phyloP scores from a whole-genome alignment of 2,797 vertebrate species.

The Adrianichthys oophorus region DNA sequence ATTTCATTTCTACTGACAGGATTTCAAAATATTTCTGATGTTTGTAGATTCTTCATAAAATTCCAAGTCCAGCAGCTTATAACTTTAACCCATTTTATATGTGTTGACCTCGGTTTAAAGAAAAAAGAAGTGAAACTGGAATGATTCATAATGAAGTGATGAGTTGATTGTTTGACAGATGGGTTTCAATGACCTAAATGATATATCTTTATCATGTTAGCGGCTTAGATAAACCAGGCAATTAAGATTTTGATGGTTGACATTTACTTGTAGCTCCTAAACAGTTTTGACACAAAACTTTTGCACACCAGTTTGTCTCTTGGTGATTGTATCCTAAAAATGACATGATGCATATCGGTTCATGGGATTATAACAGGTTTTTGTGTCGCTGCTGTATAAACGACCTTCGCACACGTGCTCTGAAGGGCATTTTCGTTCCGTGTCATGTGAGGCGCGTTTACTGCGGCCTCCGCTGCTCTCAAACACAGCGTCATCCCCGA shows the following conservation, averaged over 20 bases:
- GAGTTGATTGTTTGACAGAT: not conserved
- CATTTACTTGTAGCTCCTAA: not conserved
- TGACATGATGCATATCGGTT: not conserved
- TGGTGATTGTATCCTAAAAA: not conserved
- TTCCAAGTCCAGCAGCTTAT: not conserved
- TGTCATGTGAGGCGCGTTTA: slow-evolving; percentile 47
- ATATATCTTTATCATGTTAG: not conserved
- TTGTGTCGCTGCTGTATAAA: slow-evolving; percentile 8
- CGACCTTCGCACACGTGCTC: slow-evolving; percentile 9
- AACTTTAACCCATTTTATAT: not conserved
- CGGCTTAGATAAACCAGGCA: not conserved
- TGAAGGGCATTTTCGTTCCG: slow-evolving; percentile 19
- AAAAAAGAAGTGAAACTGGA: not conserved
- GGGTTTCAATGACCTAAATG: not conserved
- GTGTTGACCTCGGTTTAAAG: not conserved
- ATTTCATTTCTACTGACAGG: not conserved
- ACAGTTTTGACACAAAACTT: not conserved
- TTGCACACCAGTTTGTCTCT: not conserved
- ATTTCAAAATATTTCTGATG: no score
- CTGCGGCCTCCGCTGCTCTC: slow-evolving; percentile 32
- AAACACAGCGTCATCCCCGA: slow-evolving; percentile 29
- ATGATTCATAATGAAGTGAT: not conserved
- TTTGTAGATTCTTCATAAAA: not conserved
- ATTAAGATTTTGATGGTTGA: not conserved
- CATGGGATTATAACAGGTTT: not conserved